Conservation (phyloP, 2,888 invertebrate genomes). For the Morinoia aosen region DNA sequence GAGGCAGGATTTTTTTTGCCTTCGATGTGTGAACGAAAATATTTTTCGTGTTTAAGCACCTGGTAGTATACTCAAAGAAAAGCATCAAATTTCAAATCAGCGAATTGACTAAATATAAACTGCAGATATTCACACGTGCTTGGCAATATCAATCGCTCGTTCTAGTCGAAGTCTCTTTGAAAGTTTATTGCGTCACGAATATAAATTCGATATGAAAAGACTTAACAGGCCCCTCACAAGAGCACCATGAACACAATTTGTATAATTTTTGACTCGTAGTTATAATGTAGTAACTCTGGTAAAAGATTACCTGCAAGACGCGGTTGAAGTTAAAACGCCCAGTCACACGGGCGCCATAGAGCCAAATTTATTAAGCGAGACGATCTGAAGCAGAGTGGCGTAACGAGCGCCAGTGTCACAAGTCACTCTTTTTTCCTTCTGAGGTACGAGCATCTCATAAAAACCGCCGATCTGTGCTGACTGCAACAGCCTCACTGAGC, state of each 20-base stretch:
- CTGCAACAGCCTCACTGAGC: not conserved
- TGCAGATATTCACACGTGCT: too few relatives aligned
- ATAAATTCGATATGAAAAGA: too few relatives aligned
- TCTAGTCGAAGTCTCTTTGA: too few relatives aligned
- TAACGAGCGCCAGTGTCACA: constrained; percentile 15
- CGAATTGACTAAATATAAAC: too few relatives aligned
- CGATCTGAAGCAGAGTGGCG: not conserved
- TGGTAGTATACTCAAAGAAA: too few relatives aligned
- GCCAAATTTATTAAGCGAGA: not conserved
- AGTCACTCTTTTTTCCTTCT: not conserved
- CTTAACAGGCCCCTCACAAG: too few relatives aligned
- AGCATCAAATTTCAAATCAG: too few relatives aligned
- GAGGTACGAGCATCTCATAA: not conserved
- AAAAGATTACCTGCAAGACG: not conserved
- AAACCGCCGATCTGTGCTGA: not conserved
- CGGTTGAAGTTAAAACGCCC: not conserved
- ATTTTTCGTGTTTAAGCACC: too few relatives aligned
- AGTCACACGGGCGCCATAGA: not conserved
- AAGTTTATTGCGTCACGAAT: too few relatives aligned
- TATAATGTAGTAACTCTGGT: not conserved
- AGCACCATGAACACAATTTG: not conserved
- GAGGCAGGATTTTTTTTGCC: too few relatives aligned
- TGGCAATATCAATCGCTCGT: too few relatives aligned
- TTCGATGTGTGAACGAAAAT: too few relatives aligned
- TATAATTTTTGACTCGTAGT: not conserved